These are phyloP conservation scores for Leucozona laternaria DNA, from an alignment of 2,888 invertebrate genomes.

Conservation along the genomic window DNA sequence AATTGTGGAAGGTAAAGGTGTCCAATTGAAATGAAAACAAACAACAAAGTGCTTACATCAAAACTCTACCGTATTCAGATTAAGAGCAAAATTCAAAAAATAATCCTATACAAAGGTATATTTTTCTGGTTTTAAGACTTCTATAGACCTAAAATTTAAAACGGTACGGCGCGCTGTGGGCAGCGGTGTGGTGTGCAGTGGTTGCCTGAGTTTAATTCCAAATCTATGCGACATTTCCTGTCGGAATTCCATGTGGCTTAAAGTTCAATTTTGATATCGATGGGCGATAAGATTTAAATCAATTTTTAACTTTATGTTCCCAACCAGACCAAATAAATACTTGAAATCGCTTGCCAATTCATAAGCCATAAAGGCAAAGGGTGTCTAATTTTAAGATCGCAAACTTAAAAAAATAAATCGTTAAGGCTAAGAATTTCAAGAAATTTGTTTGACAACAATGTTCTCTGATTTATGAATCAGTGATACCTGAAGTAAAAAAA, in stretches of 20 bases:
- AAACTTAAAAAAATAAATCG: neutral
- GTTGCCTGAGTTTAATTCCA: neutral
- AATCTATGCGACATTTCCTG: neutral
- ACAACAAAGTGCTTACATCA: constrained; percentile 12
- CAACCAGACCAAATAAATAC: neutral
- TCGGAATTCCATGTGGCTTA: constrained; percentile 28
- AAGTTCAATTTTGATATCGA: constrained; percentile 28
- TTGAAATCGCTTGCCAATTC: neutral
- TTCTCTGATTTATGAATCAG: too few relatives aligned
- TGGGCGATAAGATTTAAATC: constrained; percentile 35
- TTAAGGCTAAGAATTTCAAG: too few relatives aligned
- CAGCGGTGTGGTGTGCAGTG: neutral
- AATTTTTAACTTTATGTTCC: constrained; percentile 1
- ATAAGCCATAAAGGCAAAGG: neutral
- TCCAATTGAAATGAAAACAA: constrained; percentile 44
- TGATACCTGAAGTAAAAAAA: too few relatives aligned
- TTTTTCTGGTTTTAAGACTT: constrained; percentile 15
- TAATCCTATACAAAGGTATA: constrained; percentile 41
- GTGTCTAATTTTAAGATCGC: neutral
- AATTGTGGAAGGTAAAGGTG: constrained; percentile 54
- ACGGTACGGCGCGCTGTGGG: neutral
- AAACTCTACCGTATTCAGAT: constrained; percentile 5
- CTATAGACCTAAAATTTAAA: constrained; percentile 48
- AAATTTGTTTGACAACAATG: too few relatives aligned
- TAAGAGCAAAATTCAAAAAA: constrained; percentile 8